Conservation (phyloP, 2,888 invertebrate species). For the Pterobdella sp. region DNA sequence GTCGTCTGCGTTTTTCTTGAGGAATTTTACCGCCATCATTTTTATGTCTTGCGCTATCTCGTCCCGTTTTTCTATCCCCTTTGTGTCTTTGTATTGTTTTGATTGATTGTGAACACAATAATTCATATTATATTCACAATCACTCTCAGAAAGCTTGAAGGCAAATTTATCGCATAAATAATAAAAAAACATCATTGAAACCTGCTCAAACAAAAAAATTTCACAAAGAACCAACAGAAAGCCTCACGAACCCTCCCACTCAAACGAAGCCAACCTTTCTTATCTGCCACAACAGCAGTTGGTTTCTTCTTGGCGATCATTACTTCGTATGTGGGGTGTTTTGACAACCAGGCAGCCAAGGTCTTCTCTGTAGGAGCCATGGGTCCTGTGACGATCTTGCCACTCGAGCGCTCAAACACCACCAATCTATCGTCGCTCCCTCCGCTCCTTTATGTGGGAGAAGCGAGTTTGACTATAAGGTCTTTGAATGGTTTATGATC, state of each 20-base stretch:
- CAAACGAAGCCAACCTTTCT: background rate
- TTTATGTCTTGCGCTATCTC: slow-evolving; percentile 21
- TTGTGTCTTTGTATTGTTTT: background rate
- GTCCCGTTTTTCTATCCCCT: background rate
- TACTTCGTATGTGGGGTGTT: slow-evolving; percentile 79
- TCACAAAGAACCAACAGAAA: background rate
- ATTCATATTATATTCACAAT: background rate
- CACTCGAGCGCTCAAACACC: slow-evolving; percentile 72
- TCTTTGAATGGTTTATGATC: background rate
- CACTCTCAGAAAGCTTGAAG: too few relatives aligned
- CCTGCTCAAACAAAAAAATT: background rate
- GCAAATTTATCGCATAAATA: too few relatives aligned
- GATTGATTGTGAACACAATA: too few relatives aligned
- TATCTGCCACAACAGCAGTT: background rate
- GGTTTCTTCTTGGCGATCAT: slow-evolving; percentile 14
- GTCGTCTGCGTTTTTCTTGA: background rate
- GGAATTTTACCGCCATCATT: slow-evolving; percentile 18
- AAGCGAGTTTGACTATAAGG: too few relatives aligned
- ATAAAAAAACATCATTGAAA: background rate
- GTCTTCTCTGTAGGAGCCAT: slow-evolving; percentile 74
- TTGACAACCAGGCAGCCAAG: slow-evolving; percentile 72
- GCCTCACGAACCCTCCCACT: background rate
- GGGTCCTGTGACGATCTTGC: slow-evolving; percentile 64
- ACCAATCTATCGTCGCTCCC: slow-evolving; percentile 54
- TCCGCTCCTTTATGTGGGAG: background rate